Conservation (phyloP, 2,113 vertebrate genomes). For the Scortum barcoo region DNA sequence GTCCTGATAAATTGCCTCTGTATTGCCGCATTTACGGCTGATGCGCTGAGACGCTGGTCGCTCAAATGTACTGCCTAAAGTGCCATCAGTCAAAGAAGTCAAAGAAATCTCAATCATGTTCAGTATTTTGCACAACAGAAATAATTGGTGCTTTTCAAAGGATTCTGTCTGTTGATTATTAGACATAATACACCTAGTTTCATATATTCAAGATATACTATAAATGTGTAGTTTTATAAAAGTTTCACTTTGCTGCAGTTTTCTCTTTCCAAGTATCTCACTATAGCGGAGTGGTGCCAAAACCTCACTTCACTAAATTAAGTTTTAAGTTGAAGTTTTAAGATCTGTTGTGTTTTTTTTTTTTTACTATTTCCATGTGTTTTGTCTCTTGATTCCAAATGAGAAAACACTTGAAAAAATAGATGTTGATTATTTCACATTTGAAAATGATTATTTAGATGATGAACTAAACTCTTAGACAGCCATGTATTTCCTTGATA, state of each 20-base stretch:
- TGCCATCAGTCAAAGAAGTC: neutral
- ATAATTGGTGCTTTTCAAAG: neutral
- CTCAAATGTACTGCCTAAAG: neutral
- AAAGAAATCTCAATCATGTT: conserved; percentile 7
- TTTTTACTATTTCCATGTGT: neutral
- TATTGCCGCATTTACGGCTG: neutral
- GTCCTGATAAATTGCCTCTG: neutral
- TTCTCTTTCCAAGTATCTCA: neutral
- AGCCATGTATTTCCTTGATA: too few species aligned
- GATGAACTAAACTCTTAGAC: neutral
- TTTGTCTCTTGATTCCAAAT: neutral
- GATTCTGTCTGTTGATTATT: neutral
- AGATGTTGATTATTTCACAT: neutral
- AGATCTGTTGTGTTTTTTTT: too few species aligned
- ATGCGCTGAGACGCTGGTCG: neutral
- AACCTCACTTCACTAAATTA: neutral
- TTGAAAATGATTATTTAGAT: neutral
- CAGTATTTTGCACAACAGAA: conserved; percentile 1
- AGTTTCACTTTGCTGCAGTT: neutral
- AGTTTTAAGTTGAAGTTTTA: too few species aligned
- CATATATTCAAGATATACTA: neutral
- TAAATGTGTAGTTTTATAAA: neutral
- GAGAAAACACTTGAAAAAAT: neutral
- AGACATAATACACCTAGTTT: neutral
- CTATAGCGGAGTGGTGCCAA: neutral